Evolutionary conservation across 2,888 invertebrate genomes (phyloP).

Genomic region (Clostera curtula): DNA sequence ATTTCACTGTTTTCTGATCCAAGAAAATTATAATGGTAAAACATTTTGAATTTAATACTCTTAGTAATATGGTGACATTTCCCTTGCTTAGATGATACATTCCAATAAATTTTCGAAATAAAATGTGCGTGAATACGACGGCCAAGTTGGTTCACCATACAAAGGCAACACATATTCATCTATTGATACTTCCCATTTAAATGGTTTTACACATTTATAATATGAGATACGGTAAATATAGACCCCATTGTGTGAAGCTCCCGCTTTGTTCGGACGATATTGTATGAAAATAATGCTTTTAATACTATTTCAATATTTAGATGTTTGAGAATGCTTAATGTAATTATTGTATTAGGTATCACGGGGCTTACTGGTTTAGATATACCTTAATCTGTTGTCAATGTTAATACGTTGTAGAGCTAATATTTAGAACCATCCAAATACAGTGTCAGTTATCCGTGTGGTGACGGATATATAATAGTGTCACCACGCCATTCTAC

Average conservation of each 20-base stretch:
- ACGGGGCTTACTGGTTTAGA: conserved; percentile 20
- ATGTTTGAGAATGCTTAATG: conserved; percentile 39
- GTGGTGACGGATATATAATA: too few species aligned
- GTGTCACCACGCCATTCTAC: too few species aligned
- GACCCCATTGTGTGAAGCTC: conserved; percentile 52
- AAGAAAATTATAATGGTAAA: too few species aligned
- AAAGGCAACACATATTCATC: conserved; percentile 66
- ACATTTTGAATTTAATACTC: conserved; percentile 11
- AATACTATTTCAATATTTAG: conserved; percentile 67
- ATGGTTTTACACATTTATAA: conserved; percentile 75
- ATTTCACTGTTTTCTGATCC: neutral
- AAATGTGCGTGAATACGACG: conserved; percentile 71
- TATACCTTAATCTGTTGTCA: conserved; percentile 10
- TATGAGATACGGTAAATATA: conserved; percentile 69
- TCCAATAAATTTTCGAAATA: conserved; percentile 45
- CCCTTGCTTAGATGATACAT: conserved; percentile 10
- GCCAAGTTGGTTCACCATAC: conserved; percentile 73
- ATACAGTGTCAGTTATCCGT: too few species aligned
- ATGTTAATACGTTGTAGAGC: too few species aligned
- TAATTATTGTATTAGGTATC: conserved; percentile 21
- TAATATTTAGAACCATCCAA: too few species aligned
- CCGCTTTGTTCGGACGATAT: conserved; percentile 60
- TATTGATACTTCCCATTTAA: conserved; percentile 71
- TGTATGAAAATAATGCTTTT: conserved; percentile 70
- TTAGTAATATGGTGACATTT: conserved; percentile 19